A percentile compares a stretch with the other conserved stretches of the same genome.
Evolutionary conservation across 2,797 vertebrate species (phyloP).

Genomic region (Sebastes goodei): DNA sequence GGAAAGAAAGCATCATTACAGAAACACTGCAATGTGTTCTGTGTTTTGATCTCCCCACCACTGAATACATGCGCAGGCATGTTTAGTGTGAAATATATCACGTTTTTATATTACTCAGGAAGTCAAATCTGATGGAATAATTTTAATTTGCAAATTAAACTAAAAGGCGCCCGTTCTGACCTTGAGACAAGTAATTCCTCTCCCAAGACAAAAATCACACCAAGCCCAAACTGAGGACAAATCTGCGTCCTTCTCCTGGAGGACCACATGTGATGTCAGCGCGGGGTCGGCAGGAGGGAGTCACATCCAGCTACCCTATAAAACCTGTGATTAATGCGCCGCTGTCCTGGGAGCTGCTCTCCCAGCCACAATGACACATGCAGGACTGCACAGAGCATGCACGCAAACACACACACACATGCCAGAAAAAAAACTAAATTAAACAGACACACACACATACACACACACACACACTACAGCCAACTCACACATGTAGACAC

Average conservation of each 20-base stretch:
- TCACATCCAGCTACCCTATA: slow-evolving; percentile 72
- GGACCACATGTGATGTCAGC: slow-evolving; percentile 60
- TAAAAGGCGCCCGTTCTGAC: slow-evolving; percentile 21
- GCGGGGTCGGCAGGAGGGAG: slow-evolving; percentile 49
- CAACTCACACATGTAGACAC: background rate
- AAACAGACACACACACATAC: too few relatives aligned
- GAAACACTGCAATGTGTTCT: background rate
- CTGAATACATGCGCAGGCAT: slow-evolving; percentile 23
- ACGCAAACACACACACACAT: slow-evolving; percentile 1
- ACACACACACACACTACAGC: background rate
- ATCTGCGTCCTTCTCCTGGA: slow-evolving; percentile 55
- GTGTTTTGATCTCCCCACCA: background rate
- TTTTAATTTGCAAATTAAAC: slow-evolving; percentile 40
- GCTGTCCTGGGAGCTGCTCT: slow-evolving; percentile 68
- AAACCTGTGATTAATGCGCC: slow-evolving; percentile 78
- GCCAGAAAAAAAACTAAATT: background rate
- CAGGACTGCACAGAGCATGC: slow-evolving; percentile 33
- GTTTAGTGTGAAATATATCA: slow-evolving; percentile 21
- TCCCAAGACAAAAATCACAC: slow-evolving; percentile 36
- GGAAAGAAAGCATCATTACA: slow-evolving; percentile 13
- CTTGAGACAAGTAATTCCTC: slow-evolving; percentile 50
- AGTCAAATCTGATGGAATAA: background rate
- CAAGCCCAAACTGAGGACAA: slow-evolving; percentile 51
- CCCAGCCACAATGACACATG: slow-evolving; percentile 66
- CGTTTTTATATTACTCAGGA: slow-evolving; percentile 14